phyloP scores from a whole-genome alignment of 1,140 invertebrate genomes.

The Rhyacophila brunnea region DNA sequence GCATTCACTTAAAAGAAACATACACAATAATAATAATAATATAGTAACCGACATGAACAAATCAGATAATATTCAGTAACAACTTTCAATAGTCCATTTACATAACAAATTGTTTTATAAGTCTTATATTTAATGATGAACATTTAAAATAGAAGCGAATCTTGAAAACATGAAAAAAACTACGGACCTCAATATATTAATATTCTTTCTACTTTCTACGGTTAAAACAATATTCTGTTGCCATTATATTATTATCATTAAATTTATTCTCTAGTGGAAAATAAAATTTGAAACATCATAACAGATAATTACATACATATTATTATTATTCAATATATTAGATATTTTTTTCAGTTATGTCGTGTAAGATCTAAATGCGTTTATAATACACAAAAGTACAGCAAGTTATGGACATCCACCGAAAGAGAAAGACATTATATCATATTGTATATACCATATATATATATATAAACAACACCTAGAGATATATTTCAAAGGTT shows the following conservation, averaged over 20 bases:
- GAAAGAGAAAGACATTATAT: slow-evolving; percentile 29
- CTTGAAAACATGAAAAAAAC: neutral
- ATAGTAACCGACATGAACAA: neutral
- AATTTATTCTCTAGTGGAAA: slow-evolving; percentile 20
- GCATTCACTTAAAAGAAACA: neutral
- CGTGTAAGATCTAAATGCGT: slow-evolving; percentile 23
- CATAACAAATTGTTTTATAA: neutral
- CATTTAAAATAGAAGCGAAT: neutral
- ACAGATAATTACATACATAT: slow-evolving; percentile 20
- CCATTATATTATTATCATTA: slow-evolving; percentile 4
- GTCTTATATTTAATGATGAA: neutral
- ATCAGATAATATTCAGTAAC: neutral
- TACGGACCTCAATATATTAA: neutral
- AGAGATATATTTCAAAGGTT: slow-evolving; percentile 31
- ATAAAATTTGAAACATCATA: slow-evolving; percentile 34
- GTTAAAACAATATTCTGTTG: slow-evolving; percentile 14
- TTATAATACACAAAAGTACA: slow-evolving; percentile 30
- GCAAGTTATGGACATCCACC: slow-evolving; percentile 31
- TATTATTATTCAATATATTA: slow-evolving; percentile 7
- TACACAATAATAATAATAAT: neutral
- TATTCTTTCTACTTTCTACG: neutral
- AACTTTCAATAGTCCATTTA: neutral
- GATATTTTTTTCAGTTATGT: slow-evolving; percentile 19
- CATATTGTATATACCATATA: slow-evolving; percentile 28
- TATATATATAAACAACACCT: slow-evolving; percentile 34